Conservation (phyloP, 2,888 invertebrate species). For the Ennomos quercinarius region DNA sequence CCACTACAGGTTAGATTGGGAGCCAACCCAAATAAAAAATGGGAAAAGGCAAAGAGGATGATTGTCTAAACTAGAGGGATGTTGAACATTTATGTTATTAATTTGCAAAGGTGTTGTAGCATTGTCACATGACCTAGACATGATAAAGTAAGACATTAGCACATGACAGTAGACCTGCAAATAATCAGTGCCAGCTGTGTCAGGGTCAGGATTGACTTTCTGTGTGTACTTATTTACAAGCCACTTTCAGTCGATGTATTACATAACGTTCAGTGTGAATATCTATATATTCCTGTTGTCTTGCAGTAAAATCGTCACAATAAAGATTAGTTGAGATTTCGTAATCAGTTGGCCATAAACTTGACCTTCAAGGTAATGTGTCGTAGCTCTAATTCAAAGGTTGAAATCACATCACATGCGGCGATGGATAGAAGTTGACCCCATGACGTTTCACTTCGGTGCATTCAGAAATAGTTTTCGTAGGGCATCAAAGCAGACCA, state of each 20-base stretch:
- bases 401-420: constrained; percentile 72
- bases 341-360: constrained; percentile 61
- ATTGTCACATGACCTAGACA: constrained; percentile 42
- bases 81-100: neutral
- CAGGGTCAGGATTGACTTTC: constrained; percentile 68
- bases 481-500: constrained; percentile 3
- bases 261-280: constrained; percentile 64
- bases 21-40: too few relatives aligned
- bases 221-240: constrained; percentile 63
- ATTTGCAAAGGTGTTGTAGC: constrained; percentile 3
- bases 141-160: constrained; percentile 40
- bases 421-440: constrained; percentile 33
- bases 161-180: constrained; percentile 41
- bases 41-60: too few relatives aligned
- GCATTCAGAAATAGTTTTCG: constrained; percentile 22
- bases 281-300: constrained; percentile 16
- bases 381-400: constrained; percentile 56
- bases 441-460: constrained; percentile 50
- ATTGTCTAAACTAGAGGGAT: neutral
- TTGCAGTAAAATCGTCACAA: constrained; percentile 9
- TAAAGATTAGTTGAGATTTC: constrained; percentile 13
- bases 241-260: constrained; percentile 66
- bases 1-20: too few relatives aligned
- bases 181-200: constrained; percentile 75
- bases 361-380: constrained; percentile 70